Conservation (phyloP, 1,140 invertebrate genomes). For the Cotesia vestalis region DNA sequence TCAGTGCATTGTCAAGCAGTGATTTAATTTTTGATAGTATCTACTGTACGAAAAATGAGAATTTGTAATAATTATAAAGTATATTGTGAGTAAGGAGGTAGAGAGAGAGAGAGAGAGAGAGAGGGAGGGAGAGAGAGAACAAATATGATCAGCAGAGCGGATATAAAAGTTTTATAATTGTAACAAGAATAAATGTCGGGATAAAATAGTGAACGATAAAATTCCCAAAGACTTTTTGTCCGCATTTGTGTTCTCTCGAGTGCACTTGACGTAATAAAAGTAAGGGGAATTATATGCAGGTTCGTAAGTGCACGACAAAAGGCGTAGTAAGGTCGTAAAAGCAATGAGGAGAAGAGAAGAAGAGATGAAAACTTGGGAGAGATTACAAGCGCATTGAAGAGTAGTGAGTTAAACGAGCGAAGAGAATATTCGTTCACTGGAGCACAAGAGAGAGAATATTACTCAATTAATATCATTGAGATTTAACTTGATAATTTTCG, state of each 20-base stretch:
- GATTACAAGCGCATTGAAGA: not conserved
- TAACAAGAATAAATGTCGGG: constrained; percentile 23
- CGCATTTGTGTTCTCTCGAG: constrained; percentile 27
- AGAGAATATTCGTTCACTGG: not conserved
- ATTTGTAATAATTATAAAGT: too few species aligned
- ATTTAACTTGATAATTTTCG: constrained; percentile 7
- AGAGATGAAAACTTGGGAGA: not conserved
- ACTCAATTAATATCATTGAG: constrained; percentile 24
- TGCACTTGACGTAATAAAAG: constrained; percentile 6
- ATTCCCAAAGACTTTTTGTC: constrained; percentile 6
- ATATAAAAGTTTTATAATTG: constrained; percentile 24
- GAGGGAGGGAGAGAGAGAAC: not conserved
- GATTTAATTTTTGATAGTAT: too few species aligned
- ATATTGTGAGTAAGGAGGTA: not conserved
- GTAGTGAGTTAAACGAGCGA: not conserved
- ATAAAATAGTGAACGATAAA: constrained; percentile 3
- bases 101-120: not conserved
- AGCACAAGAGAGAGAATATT: constrained; percentile 5
- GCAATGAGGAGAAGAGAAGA: not conserved
- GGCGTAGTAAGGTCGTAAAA: constrained; percentile 10
- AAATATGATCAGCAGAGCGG: not conserved
- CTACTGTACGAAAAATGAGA: not conserved
- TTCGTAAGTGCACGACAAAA: constrained; percentile 13
- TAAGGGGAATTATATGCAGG: constrained; percentile 16
- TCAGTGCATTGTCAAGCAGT: too few species aligned